phyloP scores from a whole-genome alignment of 2,888 invertebrate species.

The Azorinus chamasolen region DNA sequence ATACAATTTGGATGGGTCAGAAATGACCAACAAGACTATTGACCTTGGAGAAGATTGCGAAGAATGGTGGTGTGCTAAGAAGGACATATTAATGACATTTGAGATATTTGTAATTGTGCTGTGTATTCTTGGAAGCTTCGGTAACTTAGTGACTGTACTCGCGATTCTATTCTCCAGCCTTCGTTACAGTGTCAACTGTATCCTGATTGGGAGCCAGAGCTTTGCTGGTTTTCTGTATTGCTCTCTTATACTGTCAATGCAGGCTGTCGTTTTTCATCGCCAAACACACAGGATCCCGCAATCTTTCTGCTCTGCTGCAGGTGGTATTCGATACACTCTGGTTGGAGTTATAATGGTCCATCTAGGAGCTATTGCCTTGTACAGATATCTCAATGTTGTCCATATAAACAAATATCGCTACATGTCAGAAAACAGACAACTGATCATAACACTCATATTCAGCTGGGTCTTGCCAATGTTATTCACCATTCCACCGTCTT shows the following conservation, averaged over 20 bases:
- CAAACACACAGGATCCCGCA: slow-evolving; percentile 62
- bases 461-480: slow-evolving; percentile 75
- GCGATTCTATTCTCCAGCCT: slow-evolving; percentile 79
- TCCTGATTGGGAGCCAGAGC: slow-evolving; percentile 79
- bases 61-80: slow-evolving; percentile 69
- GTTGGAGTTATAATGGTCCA: slow-evolving; percentile 77
- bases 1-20: slow-evolving; percentile 8
- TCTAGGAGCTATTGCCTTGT: slow-evolving; percentile 76
- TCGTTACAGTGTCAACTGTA: slow-evolving; percentile 78
- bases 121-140: slow-evolving; percentile 73
- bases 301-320: slow-evolving; percentile 71
- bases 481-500: slow-evolving; percentile 73
- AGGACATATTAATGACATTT: slow-evolving; percentile 63
- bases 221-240: slow-evolving; percentile 77
- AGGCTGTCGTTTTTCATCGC: slow-evolving; percentile 75
- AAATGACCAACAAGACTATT: slow-evolving; percentile 4
- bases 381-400: slow-evolving; percentile 76
- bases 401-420: slow-evolving; percentile 72
- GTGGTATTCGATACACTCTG: slow-evolving; percentile 73
- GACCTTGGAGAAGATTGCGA: slow-evolving; percentile 27
- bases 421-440: slow-evolving; percentile 65
- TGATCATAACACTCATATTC: slow-evolving; percentile 64
- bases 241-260: slow-evolving; percentile 74
- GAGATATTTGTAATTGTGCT: slow-evolving; percentile 71
- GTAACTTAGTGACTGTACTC: slow-evolving; percentile 78